Conservation (phyloP, 2,113 vertebrate genomes). For the Odocoileus virginianus region DNA sequence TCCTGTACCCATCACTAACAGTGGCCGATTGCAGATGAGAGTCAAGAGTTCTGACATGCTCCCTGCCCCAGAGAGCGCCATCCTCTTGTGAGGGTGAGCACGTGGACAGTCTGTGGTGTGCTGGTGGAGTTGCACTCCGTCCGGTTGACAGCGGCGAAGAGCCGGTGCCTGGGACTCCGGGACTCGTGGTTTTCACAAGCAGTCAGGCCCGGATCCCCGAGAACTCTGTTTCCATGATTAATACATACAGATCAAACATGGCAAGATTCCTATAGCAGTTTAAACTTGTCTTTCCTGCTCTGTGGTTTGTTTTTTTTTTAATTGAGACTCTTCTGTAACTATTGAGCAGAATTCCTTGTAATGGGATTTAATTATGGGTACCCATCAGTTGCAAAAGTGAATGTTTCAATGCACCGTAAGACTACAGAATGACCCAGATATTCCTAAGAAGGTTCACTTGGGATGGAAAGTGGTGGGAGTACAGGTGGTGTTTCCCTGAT, state of each 20-base stretch:
- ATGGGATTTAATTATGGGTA: background rate
- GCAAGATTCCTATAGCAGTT: background rate
- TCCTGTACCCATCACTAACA: background rate
- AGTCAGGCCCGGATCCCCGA: background rate
- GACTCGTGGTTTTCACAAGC: background rate
- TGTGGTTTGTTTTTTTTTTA: background rate
- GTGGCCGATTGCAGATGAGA: background rate
- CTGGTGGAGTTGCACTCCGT: rapidly evolving
- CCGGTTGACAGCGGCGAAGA: rapidly evolving
- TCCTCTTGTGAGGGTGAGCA: rapidly evolving
- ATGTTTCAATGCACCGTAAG: background rate
- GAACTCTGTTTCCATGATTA: no score
- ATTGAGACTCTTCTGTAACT: background rate
- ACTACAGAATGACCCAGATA: background rate
- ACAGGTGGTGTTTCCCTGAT: no score
- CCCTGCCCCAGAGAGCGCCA: rapidly evolving
- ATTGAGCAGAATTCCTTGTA: background rate
- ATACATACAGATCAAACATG: background rate
- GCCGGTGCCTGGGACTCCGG: rapidly evolving
- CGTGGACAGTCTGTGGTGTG: no score
- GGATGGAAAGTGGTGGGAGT: background rate
- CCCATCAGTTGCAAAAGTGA: background rate
- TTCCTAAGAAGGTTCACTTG: background rate
- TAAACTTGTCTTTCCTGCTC: background rate
- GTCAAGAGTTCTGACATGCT: background rate